Conservation (phyloP, 1,140 invertebrate species). For the Melanaphis sacchari region DNA sequence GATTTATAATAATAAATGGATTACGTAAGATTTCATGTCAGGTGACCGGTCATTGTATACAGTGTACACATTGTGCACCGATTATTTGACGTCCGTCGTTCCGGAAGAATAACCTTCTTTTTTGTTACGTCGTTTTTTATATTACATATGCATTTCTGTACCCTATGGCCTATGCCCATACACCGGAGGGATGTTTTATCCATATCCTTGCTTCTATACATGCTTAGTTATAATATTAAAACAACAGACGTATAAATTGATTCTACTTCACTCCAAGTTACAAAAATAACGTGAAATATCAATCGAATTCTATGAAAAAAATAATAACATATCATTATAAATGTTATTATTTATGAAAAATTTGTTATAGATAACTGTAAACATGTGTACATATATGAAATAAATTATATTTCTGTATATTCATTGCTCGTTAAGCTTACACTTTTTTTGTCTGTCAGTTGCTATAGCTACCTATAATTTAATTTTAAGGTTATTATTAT, state of each 20-base stretch:
- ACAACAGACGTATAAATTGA: conserved; percentile 1
- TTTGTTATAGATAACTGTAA: not conserved
- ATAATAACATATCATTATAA: not conserved
- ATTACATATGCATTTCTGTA: not conserved
- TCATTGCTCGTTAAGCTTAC: not conserved
- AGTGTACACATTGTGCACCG: not conserved
- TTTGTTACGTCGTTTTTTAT: not conserved
- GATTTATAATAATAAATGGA: not conserved
- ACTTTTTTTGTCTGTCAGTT: not conserved
- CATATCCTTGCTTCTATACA: not conserved
- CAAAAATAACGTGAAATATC: not conserved
- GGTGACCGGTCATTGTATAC: not conserved
- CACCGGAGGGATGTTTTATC: not conserved
- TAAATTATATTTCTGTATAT: not conserved
- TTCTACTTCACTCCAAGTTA: not conserved
- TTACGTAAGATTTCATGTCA: conserved; percentile 24
- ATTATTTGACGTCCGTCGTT: conserved; percentile 40
- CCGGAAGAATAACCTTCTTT: conserved; percentile 28
- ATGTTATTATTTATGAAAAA: not conserved
- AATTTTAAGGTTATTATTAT: not conserved
- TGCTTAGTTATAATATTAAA: conserved; percentile 21
- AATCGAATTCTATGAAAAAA: not conserved
- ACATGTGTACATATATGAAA: not conserved
- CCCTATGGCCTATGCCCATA: not conserved
- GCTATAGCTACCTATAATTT: not conserved